Percentiles rank a stretch among this genome's conserved stretches.
phyloP scores from a whole-genome alignment of 2,797 vertebrate species.

The Liparis tanakae region DNA sequence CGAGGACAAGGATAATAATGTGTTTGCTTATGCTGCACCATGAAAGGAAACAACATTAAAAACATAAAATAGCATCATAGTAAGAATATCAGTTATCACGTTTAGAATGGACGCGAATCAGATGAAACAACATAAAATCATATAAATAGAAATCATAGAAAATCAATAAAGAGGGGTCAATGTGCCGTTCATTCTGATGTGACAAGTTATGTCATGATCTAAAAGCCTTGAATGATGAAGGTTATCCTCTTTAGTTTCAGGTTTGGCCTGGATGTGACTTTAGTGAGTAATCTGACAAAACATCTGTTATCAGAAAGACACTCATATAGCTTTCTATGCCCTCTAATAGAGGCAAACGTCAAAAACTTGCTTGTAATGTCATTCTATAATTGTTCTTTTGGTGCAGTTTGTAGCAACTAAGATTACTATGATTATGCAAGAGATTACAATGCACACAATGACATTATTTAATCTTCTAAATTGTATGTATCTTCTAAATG shows the following conservation, averaged over 20 bases:
- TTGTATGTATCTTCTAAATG: conserved; percentile 10
- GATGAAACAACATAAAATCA: neutral
- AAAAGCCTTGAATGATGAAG: conserved; percentile 27
- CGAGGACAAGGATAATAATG: conserved; percentile 18
- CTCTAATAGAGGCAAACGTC: conserved; percentile 15
- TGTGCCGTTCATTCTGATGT: conserved; percentile 43
- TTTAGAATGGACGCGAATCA: conserved; percentile 13
- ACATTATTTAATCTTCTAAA: conserved; percentile 10
- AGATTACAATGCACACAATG: conserved; percentile 5
- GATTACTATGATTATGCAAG: conserved; percentile 11
- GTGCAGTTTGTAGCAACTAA: conserved; percentile 11
- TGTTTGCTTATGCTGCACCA: conserved; percentile 3
- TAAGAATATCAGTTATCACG: conserved; percentile 9
- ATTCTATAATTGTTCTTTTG: conserved; percentile 32
- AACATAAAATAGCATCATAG: neutral
- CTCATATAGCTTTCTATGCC: conserved; percentile 10
- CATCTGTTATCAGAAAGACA: conserved; percentile 42
- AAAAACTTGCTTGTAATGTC: conserved; percentile 24
- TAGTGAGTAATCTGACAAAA: conserved; percentile 51
- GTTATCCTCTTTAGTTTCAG: conserved; percentile 20
- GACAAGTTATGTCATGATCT: conserved; percentile 34
- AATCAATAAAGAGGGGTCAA: conserved; percentile 5
- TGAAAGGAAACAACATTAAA: conserved; percentile 25
- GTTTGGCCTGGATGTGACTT: conserved; percentile 21
- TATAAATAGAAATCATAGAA: too few species aligned